Evolutionary conservation across 2,113 vertebrate species (phyloP).

Genomic region (Fregata magnificens): DNA sequence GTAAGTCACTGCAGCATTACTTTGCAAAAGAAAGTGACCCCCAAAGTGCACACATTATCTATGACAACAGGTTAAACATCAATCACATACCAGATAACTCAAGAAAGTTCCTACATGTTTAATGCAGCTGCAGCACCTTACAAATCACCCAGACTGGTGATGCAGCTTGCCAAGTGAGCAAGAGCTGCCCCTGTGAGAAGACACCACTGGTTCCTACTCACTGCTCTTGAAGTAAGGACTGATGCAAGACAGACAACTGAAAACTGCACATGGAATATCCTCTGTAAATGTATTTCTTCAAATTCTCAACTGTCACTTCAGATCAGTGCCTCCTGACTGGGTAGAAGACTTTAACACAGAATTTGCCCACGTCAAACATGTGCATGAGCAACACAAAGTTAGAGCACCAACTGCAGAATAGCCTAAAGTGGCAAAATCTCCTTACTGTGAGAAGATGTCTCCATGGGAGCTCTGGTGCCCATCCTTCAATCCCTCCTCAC

Average conservation of each 20-base stretch:
- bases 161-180: not conserved
- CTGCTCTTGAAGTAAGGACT: not conserved
- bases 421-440: not conserved
- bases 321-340: not conserved
- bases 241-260: not conserved
- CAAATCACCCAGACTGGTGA: not conserved
- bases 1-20: not conserved
- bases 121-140: not conserved
- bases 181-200: not conserved
- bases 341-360: not conserved
- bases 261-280: not conserved
- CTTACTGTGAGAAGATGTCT: constrained; percentile 98
- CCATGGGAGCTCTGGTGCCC: constrained; percentile 95
- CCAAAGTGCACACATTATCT: fast-evolving
- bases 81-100: not conserved
- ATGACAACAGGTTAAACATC: not conserved
- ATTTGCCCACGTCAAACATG: fast-evolving
- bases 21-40: not conserved
- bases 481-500: constrained; percentile 96
- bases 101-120: not conserved
- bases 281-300: not conserved
- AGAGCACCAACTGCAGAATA: not conserved
- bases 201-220: not conserved
- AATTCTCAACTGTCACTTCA: not conserved
- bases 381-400: not conserved